Base-by-base conservation (phyloP, 2,888 invertebrate genomes). In the Girardia tigrina region DNA sequence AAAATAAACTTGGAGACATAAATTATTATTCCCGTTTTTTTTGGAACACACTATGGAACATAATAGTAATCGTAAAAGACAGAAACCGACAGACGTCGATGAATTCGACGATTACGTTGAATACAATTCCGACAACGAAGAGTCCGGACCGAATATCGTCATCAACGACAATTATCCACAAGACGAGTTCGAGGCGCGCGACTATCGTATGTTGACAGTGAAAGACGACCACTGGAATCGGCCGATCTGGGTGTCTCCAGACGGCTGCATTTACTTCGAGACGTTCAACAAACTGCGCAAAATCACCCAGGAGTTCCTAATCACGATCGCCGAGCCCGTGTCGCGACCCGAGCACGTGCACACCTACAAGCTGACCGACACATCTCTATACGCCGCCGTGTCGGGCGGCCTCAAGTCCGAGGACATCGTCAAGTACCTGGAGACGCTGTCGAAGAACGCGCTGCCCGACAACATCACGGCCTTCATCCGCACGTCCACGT, bases 241-340 rank as follows among this genome's bases (percentile, higher is more conserved):
- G 27, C 97, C 97, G 0, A 85, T 98, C 6, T 98, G 94, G 94
- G 94, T 99, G 78, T 94, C 95, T 69, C 97, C 97, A 0, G 95
- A 98, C 86, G 98, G 98, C 0, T 97, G 97, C 81, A 94, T 99
- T 79, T 98, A 97, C 82, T 85, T 99, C 69, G 98, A 99, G 86
- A 91, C 97, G 0, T 98, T 97, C 85, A 95, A 95, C 26, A 95
- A 98, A 0, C 94, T 98, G 0, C 75, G 98, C 84, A 94, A 92
- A 85, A 97, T 97, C 86, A 98, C 98, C 6, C 95, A 98, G 84
- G 98, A 99, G 84, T 99, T 99, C 83, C 87, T 99, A 23, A 98
- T 99, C 81, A 97, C 98, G 14, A 97, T 98, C 79, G 89, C 97
- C 6, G 98, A 98, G 83, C 72, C 56, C 26, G 36, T 77, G 20